Evolutionary conservation across 2,113 vertebrate species (phyloP).

Genomic region (Burhinus bistriatus): DNA sequence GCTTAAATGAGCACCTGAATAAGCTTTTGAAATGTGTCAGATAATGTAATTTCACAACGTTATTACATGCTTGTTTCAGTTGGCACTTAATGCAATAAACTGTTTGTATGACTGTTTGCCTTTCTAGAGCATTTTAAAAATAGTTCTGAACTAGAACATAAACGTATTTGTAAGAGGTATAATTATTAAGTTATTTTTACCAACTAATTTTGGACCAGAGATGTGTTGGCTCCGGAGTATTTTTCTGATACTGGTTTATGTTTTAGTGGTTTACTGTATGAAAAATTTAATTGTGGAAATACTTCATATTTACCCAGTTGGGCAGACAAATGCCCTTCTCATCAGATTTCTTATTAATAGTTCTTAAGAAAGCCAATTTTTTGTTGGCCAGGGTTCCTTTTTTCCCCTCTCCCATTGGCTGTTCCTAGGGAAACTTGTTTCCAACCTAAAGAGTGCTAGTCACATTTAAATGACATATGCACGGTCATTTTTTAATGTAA

Average conservation of each 20-base stretch:
- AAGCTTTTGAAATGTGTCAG: constrained; percentile 67
- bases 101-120: constrained; percentile 34
- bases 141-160: not conserved
- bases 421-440: not conserved
- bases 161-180: constrained; percentile 7
- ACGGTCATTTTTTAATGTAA: constrained; percentile 14
- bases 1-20: constrained; percentile 72
- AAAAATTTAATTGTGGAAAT: constrained; percentile 32
- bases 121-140: constrained; percentile 48
- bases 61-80: constrained; percentile 60
- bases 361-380: not conserved
- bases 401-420: not conserved
- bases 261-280: constrained; percentile 8
- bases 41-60: constrained; percentile 61
- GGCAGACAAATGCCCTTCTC: constrained; percentile 36
- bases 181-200: constrained; percentile 41
- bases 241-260: constrained; percentile 35
- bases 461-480: not conserved
- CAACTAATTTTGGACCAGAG: constrained; percentile 30
- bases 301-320: constrained; percentile 9
- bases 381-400: not conserved
- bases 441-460: not conserved
- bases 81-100: constrained; percentile 52
- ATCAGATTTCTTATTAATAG: constrained; percentile 22
- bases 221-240: not conserved